Base-by-base conservation (phyloP, 2,797 vertebrate species). In the Lepus townsendii region DNA sequence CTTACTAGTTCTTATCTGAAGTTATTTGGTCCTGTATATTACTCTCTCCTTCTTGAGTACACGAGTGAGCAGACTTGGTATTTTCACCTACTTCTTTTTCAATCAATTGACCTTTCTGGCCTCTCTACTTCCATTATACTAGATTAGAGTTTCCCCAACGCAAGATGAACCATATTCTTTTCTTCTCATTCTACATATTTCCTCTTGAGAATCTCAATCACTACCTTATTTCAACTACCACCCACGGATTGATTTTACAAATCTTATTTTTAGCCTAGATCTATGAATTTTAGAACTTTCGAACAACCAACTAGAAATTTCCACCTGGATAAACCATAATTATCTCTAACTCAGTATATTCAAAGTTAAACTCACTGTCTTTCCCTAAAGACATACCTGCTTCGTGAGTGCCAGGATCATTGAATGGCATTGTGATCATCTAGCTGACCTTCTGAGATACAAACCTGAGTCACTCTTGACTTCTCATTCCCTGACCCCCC, bases 261-360 rank as follows among this genome's bases (percentile, higher is more conserved):
- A 73, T n/a, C 19, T 50, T 83, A 77, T 20, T 22, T 32, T 42
- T 63, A 35, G 12, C 14, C 38, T 69, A 63, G 14, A 32, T 22
- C 35, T 68, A 27, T 24, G 80, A 72, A 5, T 79, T 94, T 66
- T 47, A 78, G 27, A 90, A 72, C 32, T 85, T 94, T 73, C 32
- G 10, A 72, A 83, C 42, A 78, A 47, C 54, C 9, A n/a, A 63
- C 42, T 82, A 32, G 20, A 35, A 82, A 12, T 88, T 88, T 69
- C 50, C 62, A 50, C 7, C 60, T 63, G 32, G 7, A 22, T 68
- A 80, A 60, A 11, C 14, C 66, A 68, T 50, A 90, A 54, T 80
- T 30, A 42, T 32, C 14, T 65, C 80, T 72, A 84, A 78, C 26
- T 30, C 47, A 66, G 30, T 14, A 35, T 35, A 68, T 62, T 80